Evolutionary conservation across 2,113 vertebrate species (phyloP), one percentile per base, ranked within the genome.

Genomic region (Plectropomus leopardus): DNA sequence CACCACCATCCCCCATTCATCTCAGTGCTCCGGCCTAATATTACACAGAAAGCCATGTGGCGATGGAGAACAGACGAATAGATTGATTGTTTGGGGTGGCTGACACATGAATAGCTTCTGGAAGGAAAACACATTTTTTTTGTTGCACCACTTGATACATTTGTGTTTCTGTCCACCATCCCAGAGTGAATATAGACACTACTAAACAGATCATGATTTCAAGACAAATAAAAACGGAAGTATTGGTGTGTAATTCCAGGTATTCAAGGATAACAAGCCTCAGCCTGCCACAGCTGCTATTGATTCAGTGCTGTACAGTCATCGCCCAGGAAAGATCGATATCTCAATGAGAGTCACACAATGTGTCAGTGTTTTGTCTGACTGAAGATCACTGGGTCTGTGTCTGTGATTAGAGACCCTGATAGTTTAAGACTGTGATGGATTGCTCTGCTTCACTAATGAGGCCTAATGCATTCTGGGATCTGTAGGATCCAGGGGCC

Each of bases 21-120:
- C 77, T 79, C 40, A 4, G 45, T n/a, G 17, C 66, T 68, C 60
- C 7, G 26, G 58, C 78, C 71, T 85, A 88, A 89, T 86, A 88
- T 92, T 80, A 86, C 90, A 84, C 78, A 45, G 54, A 83, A 59
- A 84, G 42, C 72, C 80, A 82, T 88, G 85, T 78, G 87, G 84
- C 24, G 4, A 69, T 60, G 40, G 67, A 70, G 80, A 72, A 80
- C 53, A 83, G 82, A 89, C 89, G 86, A 92, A 90, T 90, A 65
- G 26, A 80, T 85, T 78, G 84, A 86, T 92, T 89, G 92, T 89
- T 85, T 13, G 0, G 53, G 55, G 58, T 30, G 34, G 78, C 67
- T 60, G 81, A 89, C 86, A 85, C 68, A 74, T 63, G 73, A 83
- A 82, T 65, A 14, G 55, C 51, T 53, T 67, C 40, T 65, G 61